Evolutionary conservation across 2,888 invertebrate genomes (phyloP).

Genomic region (Apamea sordens): DNA sequence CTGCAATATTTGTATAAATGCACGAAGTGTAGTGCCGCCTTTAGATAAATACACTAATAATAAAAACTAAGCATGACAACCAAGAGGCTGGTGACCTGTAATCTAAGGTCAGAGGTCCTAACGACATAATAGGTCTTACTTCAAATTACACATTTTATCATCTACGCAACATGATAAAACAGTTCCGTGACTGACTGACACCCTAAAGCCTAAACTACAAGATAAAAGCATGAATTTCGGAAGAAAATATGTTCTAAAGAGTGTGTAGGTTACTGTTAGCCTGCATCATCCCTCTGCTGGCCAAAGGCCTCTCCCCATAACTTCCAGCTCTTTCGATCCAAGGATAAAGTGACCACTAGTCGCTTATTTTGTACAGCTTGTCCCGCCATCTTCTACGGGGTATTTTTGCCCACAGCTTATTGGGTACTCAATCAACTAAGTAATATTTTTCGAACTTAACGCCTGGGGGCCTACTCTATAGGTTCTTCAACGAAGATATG

Average conservation of each 20-base stretch:
- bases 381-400: neutral
- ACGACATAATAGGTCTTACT: slow-evolving; percentile 10
- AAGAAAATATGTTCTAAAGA: neutral
- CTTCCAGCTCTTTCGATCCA: neutral
- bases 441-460: too few species aligned
- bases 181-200: neutral
- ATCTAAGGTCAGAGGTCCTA: slow-evolving; percentile 22
- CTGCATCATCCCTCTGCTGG: neutral
- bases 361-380: neutral
- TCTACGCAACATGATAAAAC: neutral
- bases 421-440: too few species aligned
- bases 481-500: too few species aligned
- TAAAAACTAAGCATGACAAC: slow-evolving; percentile 8
- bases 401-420: too few species aligned
- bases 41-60: slow-evolving; percentile 15
- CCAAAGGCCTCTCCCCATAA: neutral
- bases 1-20: neutral
- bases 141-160: neutral
- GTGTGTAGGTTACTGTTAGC: neutral
- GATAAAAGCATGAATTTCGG: neutral
- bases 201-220: neutral
- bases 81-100: slow-evolving; percentile 17
- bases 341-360: neutral
- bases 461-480: too few species aligned
- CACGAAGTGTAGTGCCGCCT: neutral